Evolutionary conservation across 1,140 invertebrate genomes (phyloP).

Genomic region (Neodiprion pinetum): DNA sequence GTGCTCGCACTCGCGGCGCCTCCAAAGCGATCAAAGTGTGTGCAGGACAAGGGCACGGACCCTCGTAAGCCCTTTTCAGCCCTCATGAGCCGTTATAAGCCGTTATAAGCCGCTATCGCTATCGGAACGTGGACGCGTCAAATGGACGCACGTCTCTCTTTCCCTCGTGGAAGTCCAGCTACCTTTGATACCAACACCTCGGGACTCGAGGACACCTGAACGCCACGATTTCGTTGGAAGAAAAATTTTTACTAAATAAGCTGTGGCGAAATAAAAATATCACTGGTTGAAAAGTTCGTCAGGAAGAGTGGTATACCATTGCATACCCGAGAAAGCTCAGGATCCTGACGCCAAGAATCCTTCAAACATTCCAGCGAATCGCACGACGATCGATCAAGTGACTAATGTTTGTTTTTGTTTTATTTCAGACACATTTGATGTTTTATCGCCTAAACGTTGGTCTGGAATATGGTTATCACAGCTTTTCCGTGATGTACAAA

Average conservation of each 20-base stretch:
- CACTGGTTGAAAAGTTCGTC: background rate
- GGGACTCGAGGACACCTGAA: background rate
- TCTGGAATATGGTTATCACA: no score
- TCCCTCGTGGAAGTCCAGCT: conserved; percentile 33
- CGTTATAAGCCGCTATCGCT: conserved; percentile 7
- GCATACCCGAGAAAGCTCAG: background rate
- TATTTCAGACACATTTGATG: no score
- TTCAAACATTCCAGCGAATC: no score
- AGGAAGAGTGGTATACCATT: background rate
- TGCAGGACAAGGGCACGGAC: background rate
- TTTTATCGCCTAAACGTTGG: no score
- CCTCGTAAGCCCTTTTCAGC: background rate
- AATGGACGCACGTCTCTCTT: background rate
- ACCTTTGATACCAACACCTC: conserved; percentile 31
- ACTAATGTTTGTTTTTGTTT: no score
- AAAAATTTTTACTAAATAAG: background rate
- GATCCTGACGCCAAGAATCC: background rate
- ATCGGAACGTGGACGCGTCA: background rate
- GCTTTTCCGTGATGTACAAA: no score
- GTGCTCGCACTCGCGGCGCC: background rate
- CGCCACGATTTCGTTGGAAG: background rate
- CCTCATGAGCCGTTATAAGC: conserved; percentile 4
- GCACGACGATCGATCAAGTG: no score
- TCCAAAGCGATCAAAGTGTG: background rate
- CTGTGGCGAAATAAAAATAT: background rate